Evolutionary conservation across 92 coral and sea anemone species (phyloP).

Genomic region (Scolanthus callimorphus): DNA sequence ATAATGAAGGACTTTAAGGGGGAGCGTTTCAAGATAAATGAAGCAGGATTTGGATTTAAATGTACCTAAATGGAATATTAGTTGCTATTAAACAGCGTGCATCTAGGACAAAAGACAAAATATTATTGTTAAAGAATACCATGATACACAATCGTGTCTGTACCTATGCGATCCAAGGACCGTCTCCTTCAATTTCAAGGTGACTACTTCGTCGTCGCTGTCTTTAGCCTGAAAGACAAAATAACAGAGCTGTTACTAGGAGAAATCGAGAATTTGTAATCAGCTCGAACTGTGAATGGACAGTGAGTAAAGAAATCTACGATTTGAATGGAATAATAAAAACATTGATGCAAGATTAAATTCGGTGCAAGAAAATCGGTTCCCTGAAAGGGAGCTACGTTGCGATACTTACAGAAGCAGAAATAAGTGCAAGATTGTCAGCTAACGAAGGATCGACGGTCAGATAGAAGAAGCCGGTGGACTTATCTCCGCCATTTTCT

Average conservation of each 20-base stretch:
- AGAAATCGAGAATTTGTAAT: background rate
- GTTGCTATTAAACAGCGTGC: no score
- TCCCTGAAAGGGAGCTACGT: background rate
- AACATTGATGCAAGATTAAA: background rate
- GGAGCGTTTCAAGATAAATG: no score
- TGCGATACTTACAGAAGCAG: conserved; percentile 75
- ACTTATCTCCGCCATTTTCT: conserved; percentile 85
- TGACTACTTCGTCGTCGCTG: conserved; percentile 65
- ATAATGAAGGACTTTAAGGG: no score
- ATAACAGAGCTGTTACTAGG: conserved; percentile 2
- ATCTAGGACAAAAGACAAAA: background rate
- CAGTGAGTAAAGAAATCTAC: no score
- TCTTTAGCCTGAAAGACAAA: conserved; percentile 53
- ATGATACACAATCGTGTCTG: no score
- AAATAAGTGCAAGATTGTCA: conserved; percentile 78
- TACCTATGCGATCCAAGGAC: conserved; percentile 50
- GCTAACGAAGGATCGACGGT: conserved; percentile 87
- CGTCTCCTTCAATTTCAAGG: conserved; percentile 32
- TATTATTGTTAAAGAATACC: conserved; percentile 1
- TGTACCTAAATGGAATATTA: no score
- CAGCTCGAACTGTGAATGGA: background rate
- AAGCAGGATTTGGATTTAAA: no score
- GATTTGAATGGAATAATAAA: background rate
- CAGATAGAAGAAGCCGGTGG: conserved; percentile 50
- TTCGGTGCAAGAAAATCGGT: background rate